Percentiles rank a stretch among this genome's conserved stretches.
phyloP scores from a whole-genome alignment of 2,797 vertebrate species.

The Lacerta viridis region DNA sequence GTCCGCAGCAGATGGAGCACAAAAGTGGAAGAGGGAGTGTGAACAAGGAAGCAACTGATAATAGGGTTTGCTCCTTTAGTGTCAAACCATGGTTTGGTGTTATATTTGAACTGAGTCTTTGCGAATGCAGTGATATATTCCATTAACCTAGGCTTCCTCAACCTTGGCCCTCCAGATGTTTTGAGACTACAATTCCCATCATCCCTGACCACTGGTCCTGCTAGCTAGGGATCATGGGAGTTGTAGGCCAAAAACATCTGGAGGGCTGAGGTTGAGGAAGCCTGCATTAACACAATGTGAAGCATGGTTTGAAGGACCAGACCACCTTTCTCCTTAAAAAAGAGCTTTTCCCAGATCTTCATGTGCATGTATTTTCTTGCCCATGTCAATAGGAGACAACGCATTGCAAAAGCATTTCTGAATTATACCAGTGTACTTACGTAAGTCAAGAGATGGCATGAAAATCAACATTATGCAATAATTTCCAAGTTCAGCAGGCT shows the following conservation, averaged over 20 bases:
- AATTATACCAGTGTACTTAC: constrained; percentile 48
- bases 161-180: no score
- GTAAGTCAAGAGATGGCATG: constrained; percentile 49
- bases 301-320: constrained; percentile 11
- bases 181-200: no score
- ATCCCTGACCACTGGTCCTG: no score
- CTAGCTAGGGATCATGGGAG: no score
- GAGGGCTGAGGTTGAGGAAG: no score
- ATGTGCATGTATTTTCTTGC: constrained; percentile 41
- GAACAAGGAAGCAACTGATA: no score
- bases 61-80: background rate
- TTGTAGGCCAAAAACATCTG: no score
- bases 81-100: background rate
- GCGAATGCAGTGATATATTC: background rate
- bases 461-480: constrained; percentile 21
- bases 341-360: constrained; percentile 20
- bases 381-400: background rate
- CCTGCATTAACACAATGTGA: background rate
- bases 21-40: no score
- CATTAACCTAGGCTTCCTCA: background rate
- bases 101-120: background rate
- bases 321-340: constrained; percentile 29
- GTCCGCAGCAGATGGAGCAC: background rate
- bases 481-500: constrained; percentile 36
- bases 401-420: constrained; percentile 42